Evolutionary conservation across 2,888 invertebrate genomes (phyloP), one percentile per base, ranked within the genome.

Genomic region (Melanostoma mellinum): DNA sequence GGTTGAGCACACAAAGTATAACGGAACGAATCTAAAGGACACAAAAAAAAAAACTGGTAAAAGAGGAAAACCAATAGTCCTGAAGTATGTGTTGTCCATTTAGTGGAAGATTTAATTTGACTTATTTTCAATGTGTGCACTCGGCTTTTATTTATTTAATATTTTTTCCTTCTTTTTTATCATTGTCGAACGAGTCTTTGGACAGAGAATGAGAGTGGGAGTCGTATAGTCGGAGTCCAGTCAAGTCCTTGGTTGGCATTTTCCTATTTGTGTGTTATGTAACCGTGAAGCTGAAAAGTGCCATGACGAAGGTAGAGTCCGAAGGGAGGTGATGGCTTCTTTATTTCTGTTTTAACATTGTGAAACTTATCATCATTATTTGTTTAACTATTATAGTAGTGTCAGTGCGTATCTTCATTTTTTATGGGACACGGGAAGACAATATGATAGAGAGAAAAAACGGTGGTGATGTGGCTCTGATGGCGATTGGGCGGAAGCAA

Each of bases 101-200:
- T 67, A 58, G 55, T 72, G 65, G 36, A 63, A 71, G 79, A 65
- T 69, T 80, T 76, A 76, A 81, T 76, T 76, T 71, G 76, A 76
- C 76, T 81, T 81, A 46, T 81, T 71, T 58, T 36, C 71, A 60
- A 65, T 58, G 48, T 76, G 76, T 80, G 52, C 58, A 55, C 36
- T 65, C 9, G 33, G 65, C 53, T 55, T 79, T 68, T 61, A 61
- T 71, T 76, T 67, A 72, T 71, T 76, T 76, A 72, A 44, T 56
- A 6, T 38, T 53, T 42, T 40, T 42, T 67, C 42, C 30, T 58
- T 50, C 58, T 52, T 40, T 65, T 50, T 40, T 50, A 72, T 67
- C 67, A 65, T 72, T 72, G 53, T 60, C 44, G 42, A 20, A 20
- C 20, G 20, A 20, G 20, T 20, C 20, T 20, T 20, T 20, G 20